Base-by-base conservation (phyloP, 2,888 invertebrate species). In the Fragum sueziense region DNA sequence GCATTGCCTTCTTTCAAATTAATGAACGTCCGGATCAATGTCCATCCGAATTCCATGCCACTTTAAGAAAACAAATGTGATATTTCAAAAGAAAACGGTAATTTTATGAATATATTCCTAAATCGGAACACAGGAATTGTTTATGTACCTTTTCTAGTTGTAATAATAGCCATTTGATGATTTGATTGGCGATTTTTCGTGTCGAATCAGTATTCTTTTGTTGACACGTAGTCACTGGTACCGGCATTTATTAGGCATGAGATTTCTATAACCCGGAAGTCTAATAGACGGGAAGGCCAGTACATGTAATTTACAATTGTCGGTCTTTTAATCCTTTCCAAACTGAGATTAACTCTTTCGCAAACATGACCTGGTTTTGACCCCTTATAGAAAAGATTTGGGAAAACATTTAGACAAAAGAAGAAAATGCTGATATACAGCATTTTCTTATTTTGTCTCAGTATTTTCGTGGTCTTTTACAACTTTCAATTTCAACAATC, bases 61-160 rank as follows among this genome's bases (percentile, higher is more conserved):
- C 7, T 6, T 22, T 52, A 7, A 52, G 7, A 52, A 9, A 6
- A 9, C 14, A 37, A 14, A 37, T 9, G 37, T 37, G 37, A 37
- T 37, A 9, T 37, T 6, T 9, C 37, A 37, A 6, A 52, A 52
- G 6, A 52, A 52, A 52, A n/a, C 52, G 6, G 7, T 57, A n/a
- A 25, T 6, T 57, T 20, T 57, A 22, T 11, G 22, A 14, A 25
- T 22, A 2, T 57, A 14, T 22, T 25, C n/a, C 57, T 25, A 22
- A 25, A 14, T 57, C 11, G 9, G 29, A 11, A 57, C n/a, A 57
- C 27, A 57, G n/a, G 14, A 27, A 7, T 22, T 1, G 9, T 11
- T 52, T 52, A 6, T 6, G 20, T 25, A 57, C 57, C 57, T 57
- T 57, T 57, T 57, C 57, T 57, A 25, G 57, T 57, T 27, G 57